Evolutionary conservation across 2,888 invertebrate genomes (phyloP), one percentile per base, ranked within the genome.

Genomic region (Drosophila mayaguana): DNA sequence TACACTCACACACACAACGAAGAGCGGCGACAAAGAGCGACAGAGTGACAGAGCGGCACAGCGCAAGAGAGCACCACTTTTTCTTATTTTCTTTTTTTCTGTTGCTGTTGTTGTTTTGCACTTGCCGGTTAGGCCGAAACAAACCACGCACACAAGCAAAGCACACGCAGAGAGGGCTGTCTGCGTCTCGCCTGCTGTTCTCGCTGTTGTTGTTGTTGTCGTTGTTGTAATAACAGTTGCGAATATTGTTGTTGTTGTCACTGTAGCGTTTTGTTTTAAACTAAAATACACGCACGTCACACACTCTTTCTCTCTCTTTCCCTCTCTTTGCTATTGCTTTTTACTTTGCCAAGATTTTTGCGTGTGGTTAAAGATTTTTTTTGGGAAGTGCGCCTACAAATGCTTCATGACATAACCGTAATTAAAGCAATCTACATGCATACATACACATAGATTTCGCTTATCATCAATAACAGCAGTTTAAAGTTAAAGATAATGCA

Each of bases 321-420:
- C 53, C n/a, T 46, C 9, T 46, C 50, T 59, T 55, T 59, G 38
- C 25, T 53, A 42, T 45, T 46, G 18, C 18, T 14, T 14, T 51
- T 46, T 32, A n/a, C 56, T 63, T 68, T 59, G 54, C 18, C 43
- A 50, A 66, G 57, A 28, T 36, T 40, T 45, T 53, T 64, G 45
- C 36, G 55, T 64, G 40, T 25, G 50, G 25, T 25, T 40, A 60
- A 36, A 40, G 48, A 50, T 48, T 38, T 75, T 72, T 54, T 36
- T 74, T 72, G 42, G 38, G 36, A 75, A 46, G 46, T 34, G 42
- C 66, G 71, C 65, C 48, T 56, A 32, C 55, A 61, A 50, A 73
- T 68, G 72, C 83, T 78, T 63, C 78, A 68, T 88, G 88, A 86
- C 84, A 82, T 88, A 83, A 88, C 68, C 72, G 51, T 53, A 59